Evolutionary conservation across 2,888 invertebrate genomes (phyloP), one percentile per base, ranked within the genome.

Genomic region (Teinopalpus imperialis): DNA sequence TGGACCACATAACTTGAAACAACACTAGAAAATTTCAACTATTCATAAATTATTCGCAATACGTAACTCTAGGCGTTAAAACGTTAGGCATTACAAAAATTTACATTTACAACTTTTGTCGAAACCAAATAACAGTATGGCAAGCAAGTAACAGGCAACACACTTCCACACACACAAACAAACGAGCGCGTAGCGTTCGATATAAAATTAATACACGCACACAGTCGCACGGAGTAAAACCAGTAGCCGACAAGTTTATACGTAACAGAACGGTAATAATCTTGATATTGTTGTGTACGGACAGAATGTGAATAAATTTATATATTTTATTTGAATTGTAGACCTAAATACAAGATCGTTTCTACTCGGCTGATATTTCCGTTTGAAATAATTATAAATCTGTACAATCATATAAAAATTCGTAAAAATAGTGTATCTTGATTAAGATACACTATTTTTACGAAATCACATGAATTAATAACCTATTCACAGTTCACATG

Each of bases 241-340:
- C 85, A 76, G 87, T 78, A 77, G 85, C 73, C 59, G 66, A 73
- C 85, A 78, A 80, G 83, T 81, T 82, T 78, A 75, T 78, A 83
- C 78, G 82, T 81, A 83, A 82, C 79, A 74, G 81, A 83, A 85
- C 83, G 78, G 81, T 85, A 80, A 82, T 85, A 79, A 86, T 83
- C 74, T 69, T 77, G 74, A 80, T 77, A 80, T 74, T 74, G 73
- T 74, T 65, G 68, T 57, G 80, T 83, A 87, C 61, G 35, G 83
- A 67, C 63, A 41, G 40, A 31, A 39, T 18, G 35, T 40, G 6
- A 43, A 32, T 44, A 30, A 20, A 31, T 24, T 35, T 35, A 35
- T 35, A 9, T 14, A 14, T 24, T n/a, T n/a, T n/a, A n/a, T n/a
- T n/a, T n/a, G n/a, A n/a, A n/a, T n/a, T n/a, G n/a, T n/a, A n/a